Evolutionary conservation across 2,888 invertebrate genomes (phyloP).

Genomic region (Lithodes maja): DNA sequence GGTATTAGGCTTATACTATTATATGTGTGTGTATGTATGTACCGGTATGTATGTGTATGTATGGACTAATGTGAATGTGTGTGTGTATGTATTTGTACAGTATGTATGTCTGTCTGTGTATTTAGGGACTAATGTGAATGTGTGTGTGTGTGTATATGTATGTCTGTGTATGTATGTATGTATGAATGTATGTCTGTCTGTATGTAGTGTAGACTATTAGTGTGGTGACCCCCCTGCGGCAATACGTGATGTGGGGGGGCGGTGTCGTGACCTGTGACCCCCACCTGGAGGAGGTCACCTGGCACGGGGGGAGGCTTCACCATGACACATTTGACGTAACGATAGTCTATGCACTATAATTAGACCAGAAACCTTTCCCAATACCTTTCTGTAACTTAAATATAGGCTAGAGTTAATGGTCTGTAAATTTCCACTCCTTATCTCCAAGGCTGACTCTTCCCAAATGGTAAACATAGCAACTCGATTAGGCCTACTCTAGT

Average conservation of each 20-base stretch:
- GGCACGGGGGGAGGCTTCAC: background rate
- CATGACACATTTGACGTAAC: too few relatives aligned
- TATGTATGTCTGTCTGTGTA: slow-evolving; percentile 39
- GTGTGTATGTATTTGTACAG: slow-evolving; percentile 16
- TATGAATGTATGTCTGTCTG: too few relatives aligned
- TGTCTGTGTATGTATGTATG: background rate
- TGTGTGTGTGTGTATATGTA: background rate
- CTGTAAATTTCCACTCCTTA: too few relatives aligned
- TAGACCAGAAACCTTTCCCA: too few relatives aligned
- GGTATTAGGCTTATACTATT: background rate
- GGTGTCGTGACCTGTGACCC: background rate
- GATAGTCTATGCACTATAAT: too few relatives aligned
- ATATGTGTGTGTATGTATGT: slow-evolving; percentile 16
- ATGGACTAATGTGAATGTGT: background rate
- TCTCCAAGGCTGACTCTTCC: too few relatives aligned
- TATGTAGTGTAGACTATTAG: too few relatives aligned
- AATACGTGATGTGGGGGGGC: background rate
- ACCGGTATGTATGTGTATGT: background rate
- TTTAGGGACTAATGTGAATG: background rate
- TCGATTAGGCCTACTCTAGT: too few relatives aligned
- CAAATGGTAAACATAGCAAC: too few relatives aligned
- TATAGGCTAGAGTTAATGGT: too few relatives aligned
- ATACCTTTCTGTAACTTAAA: too few relatives aligned
- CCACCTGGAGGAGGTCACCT: background rate
- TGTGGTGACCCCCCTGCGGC: too few relatives aligned